A percentile compares a stretch with the other conserved stretches of the same genome.
phyloP scores from a whole-genome alignment of 2,113 vertebrate species.

The Collichthys lucidus region DNA sequence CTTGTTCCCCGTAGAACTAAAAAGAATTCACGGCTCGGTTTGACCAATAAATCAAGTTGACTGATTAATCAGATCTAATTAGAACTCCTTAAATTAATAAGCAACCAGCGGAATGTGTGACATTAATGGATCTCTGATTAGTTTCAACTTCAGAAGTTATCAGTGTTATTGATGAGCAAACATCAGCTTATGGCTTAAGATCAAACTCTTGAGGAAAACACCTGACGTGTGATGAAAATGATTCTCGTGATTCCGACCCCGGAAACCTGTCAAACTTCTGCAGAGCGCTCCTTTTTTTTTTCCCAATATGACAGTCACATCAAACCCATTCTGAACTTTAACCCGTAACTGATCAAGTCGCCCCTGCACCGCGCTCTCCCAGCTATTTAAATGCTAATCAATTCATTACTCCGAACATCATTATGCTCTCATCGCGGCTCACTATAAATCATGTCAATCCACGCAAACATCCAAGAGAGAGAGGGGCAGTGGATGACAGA shows the following conservation, averaged over 20 bases:
- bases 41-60: constrained; percentile 41
- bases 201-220: neutral
- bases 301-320: constrained; percentile 17
- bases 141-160: neutral
- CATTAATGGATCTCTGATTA: constrained; percentile 31
- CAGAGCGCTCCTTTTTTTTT: neutral
- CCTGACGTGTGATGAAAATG: neutral
- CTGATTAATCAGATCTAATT: constrained; percentile 41
- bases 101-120: neutral
- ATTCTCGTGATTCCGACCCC: neutral
- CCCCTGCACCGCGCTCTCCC: neutral
- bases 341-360: constrained; percentile 5
- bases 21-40: constrained; percentile 24
- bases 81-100: constrained; percentile 15
- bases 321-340: constrained; percentile 25
- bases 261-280: neutral
- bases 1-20: constrained; percentile 7
- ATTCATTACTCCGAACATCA: constrained; percentile 69
- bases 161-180: neutral
- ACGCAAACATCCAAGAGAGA: constrained; percentile 5
- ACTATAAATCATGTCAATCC: constrained; percentile 60
- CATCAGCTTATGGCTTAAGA: neutral
- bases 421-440: constrained; percentile 57
- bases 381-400: constrained; percentile 78
- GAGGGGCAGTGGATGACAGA: neutral